Evolutionary conservation across 2,888 invertebrate species (phyloP).

Genomic region (Diarsia brunnea): DNA sequence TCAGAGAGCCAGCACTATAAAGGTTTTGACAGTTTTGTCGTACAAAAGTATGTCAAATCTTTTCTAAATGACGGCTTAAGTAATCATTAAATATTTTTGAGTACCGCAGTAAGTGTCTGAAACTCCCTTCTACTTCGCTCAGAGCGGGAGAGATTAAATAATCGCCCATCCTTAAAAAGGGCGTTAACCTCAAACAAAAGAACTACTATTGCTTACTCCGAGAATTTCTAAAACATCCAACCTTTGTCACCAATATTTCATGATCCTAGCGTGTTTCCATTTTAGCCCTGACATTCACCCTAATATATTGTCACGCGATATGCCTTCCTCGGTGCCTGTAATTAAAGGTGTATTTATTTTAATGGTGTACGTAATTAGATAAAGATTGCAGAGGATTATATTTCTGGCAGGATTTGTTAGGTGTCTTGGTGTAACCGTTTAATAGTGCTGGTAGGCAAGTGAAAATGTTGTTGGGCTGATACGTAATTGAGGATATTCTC

Average conservation of each 20-base stretch:
- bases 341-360: conserved; percentile 56
- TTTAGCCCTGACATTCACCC: conserved; percentile 68
- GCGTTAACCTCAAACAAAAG: background rate
- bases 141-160: too few relatives aligned
- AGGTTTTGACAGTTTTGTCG: too few relatives aligned
- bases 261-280: conserved; percentile 52
- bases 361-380: conserved; percentile 58
- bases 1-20: too few relatives aligned
- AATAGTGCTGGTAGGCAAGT: conserved; percentile 4
- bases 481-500: background rate
- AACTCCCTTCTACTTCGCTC: too few relatives aligned
- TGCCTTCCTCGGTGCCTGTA: conserved; percentile 45
- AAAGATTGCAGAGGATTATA: conserved; percentile 39
- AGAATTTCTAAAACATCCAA: background rate
- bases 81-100: too few relatives aligned
- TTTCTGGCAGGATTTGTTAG: conserved; percentile 21
- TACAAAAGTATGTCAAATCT: too few relatives aligned
- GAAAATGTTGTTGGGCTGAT: background rate
- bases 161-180: too few relatives aligned
- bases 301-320: conserved; percentile 70
- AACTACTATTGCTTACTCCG: background rate
- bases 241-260: conserved; percentile 42
- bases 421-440: background rate
- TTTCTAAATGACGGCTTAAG: too few relatives aligned
- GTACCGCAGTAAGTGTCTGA: too few relatives aligned